phyloP scores from a whole-genome alignment of 2,797 vertebrate species.

The Picus viridis region DNA sequence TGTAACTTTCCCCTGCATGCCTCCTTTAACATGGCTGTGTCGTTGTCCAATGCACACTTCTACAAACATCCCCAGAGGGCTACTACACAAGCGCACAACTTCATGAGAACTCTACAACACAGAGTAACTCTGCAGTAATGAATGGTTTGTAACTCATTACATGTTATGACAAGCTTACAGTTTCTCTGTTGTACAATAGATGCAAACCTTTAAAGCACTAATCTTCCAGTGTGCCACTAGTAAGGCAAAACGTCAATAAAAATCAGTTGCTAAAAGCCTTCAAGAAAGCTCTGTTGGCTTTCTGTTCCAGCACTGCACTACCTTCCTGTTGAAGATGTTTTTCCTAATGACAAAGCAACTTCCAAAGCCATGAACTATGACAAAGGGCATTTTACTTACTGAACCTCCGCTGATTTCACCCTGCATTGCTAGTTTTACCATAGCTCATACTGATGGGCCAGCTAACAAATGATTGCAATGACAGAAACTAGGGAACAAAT shows the following conservation, averaged over 20 bases:
- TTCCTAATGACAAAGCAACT: neutral
- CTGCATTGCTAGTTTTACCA: neutral
- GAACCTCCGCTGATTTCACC: neutral
- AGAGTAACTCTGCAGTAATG: neutral
- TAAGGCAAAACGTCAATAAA: neutral
- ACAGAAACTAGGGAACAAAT: neutral
- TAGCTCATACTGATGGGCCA: neutral
- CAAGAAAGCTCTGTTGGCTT: neutral
- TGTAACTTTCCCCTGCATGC: neutral
- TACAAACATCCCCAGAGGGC: rapidly evolving
- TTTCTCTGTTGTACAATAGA: neutral
- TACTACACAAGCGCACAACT: neutral
- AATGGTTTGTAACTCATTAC: neutral
- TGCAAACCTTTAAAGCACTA: neutral
- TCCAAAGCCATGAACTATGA: neutral
- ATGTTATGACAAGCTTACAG: neutral
- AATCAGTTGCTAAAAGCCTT: neutral
- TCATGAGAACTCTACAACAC: neutral
- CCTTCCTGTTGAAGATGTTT: neutral
- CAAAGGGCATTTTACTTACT: neutral
- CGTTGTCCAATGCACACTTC: neutral
- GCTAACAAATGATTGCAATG: neutral
- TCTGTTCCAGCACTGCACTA: neutral
- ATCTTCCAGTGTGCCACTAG: neutral
- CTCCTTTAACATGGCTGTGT: rapidly evolving